Evolutionary conservation across 2,797 vertebrate species (phyloP).

Genomic region (Vespertilio murinus): DNA sequence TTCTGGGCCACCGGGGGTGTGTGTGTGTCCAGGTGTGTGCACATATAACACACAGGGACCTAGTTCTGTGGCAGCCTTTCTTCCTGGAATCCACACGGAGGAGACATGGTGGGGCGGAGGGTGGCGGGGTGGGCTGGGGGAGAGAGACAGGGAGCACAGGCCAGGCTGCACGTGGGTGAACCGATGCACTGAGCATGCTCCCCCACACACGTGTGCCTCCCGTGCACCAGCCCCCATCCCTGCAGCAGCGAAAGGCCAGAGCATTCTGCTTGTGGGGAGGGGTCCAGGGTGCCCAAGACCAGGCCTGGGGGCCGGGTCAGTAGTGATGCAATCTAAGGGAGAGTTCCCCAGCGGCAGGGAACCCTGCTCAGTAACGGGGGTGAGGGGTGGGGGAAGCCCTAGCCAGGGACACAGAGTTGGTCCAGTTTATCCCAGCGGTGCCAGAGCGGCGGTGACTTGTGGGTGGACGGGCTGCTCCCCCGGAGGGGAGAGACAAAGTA

Average conservation of each 20-base stretch:
- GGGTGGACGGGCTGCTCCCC: constrained; percentile 69
- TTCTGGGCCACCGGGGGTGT: constrained; percentile 13
- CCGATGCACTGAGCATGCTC: constrained; percentile 64
- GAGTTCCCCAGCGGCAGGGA: not conserved
- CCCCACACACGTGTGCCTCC: constrained; percentile 24
- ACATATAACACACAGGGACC: not conserved
- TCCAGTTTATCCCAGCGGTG: constrained; percentile 43
- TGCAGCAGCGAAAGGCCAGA: constrained; percentile 26
- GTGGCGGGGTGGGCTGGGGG: too few species aligned
- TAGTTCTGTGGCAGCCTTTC: constrained; percentile 13
- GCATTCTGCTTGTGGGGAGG: not conserved
- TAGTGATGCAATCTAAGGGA: not conserved
- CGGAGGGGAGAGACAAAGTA: constrained; percentile 60
- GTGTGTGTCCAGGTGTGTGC: not conserved
- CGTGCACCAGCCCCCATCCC: constrained; percentile 41
- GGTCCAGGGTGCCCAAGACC: not conserved
- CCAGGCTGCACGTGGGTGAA: constrained; percentile 42
- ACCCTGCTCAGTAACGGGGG: not conserved
- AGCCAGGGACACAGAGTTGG: constrained; percentile 26
- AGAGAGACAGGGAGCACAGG: not conserved
- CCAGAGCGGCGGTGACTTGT: constrained; percentile 58
- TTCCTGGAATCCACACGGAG: constrained; percentile 36
- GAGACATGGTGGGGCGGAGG: not conserved
- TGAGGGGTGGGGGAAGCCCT: not conserved
- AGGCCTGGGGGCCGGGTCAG: not conserved